Percentiles rank a stretch among this genome's conserved stretches.
Conservation (phyloP, 1,140 invertebrate genomes). For the Radopholus similis region DNA sequence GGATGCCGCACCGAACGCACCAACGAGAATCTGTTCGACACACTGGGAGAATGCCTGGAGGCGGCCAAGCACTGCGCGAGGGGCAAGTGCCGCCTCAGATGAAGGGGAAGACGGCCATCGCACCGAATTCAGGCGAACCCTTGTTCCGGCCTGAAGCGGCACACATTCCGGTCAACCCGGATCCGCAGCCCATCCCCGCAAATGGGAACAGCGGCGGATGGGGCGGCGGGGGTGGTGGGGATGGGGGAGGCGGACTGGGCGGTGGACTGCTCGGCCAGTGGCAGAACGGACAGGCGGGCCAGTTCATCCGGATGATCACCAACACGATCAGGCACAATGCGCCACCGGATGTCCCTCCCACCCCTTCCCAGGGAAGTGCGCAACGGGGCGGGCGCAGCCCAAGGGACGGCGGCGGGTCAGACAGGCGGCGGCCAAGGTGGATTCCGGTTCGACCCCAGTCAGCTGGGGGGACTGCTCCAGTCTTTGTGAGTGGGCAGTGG, state of each 20-base stretch:
- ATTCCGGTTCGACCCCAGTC: conserved; percentile 25
- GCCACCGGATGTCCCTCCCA: conserved; percentile 6
- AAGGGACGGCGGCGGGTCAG: neutral
- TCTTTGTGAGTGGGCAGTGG: conserved; percentile 31
- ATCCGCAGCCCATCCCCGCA: neutral
- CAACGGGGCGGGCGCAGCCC: conserved; percentile 7
- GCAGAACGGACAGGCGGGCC: conserved; percentile 19
- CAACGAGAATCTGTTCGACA: conserved; percentile 55
- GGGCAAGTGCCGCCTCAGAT: neutral
- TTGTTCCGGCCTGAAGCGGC: neutral
- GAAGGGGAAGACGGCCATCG: neutral
- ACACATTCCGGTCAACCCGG: neutral
- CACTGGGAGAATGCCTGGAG: conserved; percentile 32
- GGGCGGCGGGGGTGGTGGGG: no score
- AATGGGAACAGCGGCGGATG: neutral
- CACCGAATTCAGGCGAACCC: neutral
- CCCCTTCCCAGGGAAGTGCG: conserved; percentile 13
- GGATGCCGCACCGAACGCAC: conserved; percentile 54
- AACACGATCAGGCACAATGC: conserved; percentile 45
- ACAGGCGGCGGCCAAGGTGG: neutral
- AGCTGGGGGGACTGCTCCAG: conserved; percentile 38
- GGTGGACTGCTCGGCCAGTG: neutral
- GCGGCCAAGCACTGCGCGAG: conserved; percentile 38
- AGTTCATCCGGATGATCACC: conserved; percentile 44
- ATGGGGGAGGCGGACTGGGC: conserved; percentile 16